A percentile compares a stretch with the other conserved stretches of the same genome.
Evolutionary conservation across 1,140 invertebrate genomes (phyloP).

Genomic region (Batillaria attramentaria): DNA sequence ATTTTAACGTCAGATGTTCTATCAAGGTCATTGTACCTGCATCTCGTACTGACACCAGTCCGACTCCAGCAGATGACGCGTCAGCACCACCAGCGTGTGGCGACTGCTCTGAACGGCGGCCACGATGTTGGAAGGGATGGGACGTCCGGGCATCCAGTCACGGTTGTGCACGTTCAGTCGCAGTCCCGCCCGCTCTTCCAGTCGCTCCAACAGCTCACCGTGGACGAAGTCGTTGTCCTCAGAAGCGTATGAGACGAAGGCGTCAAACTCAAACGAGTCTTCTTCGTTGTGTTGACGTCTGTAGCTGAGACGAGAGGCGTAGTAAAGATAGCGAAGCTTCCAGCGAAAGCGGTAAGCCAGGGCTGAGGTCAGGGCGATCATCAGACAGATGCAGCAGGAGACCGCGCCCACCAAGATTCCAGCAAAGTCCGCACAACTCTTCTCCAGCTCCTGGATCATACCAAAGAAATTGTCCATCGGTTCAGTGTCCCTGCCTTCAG

Average conservation of each 20-base stretch:
- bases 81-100: conserved; percentile 78
- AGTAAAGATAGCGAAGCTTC: conserved; percentile 42
- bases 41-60: conserved; percentile 81
- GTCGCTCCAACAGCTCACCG: conserved; percentile 28
- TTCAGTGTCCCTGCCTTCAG: background rate
- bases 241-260: conserved; percentile 51
- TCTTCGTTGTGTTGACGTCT: background rate
- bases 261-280: conserved; percentile 44
- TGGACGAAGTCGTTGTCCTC: conserved; percentile 44
- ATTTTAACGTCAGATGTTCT: too few species aligned
- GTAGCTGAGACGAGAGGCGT: conserved; percentile 30
- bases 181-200: conserved; percentile 38
- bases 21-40: too few species aligned
- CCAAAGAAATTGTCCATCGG: background rate
- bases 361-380: conserved; percentile 22
- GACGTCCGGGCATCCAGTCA: conserved; percentile 57
- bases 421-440: conserved; percentile 36
- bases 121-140: conserved; percentile 78
- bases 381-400: conserved; percentile 1
- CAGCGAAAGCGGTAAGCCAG: conserved; percentile 38
- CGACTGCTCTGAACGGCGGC: conserved; percentile 76
- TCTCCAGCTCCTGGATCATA: background rate
- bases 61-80: conserved; percentile 77
- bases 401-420: conserved; percentile 31
- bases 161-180: conserved; percentile 54